Base-by-base conservation (phyloP, 2,113 vertebrate species). In the Poeciliopsis retropinna region DNA sequence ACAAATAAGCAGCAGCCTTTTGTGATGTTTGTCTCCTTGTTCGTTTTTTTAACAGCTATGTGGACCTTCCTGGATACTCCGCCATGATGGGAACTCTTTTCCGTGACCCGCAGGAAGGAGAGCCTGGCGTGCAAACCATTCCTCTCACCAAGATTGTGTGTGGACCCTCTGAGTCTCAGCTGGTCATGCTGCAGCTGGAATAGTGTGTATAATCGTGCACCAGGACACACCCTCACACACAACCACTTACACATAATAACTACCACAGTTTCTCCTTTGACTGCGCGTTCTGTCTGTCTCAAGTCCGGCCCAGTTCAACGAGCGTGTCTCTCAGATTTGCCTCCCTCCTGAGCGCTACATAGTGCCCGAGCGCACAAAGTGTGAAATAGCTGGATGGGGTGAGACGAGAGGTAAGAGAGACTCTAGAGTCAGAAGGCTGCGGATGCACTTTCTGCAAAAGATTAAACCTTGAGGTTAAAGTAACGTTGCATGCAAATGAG, bases 321-420 rank as follows among this genome's bases (percentile, higher is more conserved):
- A 83, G 28, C 96, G 96, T 0, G 93, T 99, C 87, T 96, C 97
- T 78, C 94, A 96, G 77, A 99, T 99, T 88, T 99, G 98, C 88
- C 93, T 99, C 44, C 97, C 98, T 0, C 97, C 97, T 0, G 96
- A 98, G 89, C 93, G 91, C 67, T 97, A 96, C 47, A 89, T 97
- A 0, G 97, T 99, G 32, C 94, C 95, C 0, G 93, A 93, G 0
- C 90, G 82, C 32, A 98, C 96, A 0, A 0, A 30, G 34, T 99
- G 98, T 4, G 98, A 99, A 93, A 98, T 99, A 0, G 96, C 98
- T 0, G 97, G 98, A 72, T 99, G 97, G 97, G 97, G 97, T 3
- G 97, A 98, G 75, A 97, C 97, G 8, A 93, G 88, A 96, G 97
- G 98, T 96, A 92, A 91, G 87, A 82, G 28, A 60, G 67, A 79